Evolutionary conservation across 2,888 invertebrate genomes (phyloP).

Genomic region (Elgonia sp.): DNA sequence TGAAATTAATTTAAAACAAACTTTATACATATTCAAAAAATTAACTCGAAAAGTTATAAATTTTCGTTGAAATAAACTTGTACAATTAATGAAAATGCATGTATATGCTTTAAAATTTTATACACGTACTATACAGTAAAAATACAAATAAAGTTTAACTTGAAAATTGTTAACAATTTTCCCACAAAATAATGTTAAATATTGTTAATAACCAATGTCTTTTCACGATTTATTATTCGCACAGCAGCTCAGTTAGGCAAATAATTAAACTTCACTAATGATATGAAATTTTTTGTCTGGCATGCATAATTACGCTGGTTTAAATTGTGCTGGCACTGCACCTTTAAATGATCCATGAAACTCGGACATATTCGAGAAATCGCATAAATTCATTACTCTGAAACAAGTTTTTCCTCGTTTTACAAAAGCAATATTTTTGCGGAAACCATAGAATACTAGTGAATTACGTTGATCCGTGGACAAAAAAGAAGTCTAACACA

Average conservation of each 20-base stretch:
- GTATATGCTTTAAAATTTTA: not conserved
- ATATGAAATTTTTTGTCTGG: slow-evolving; percentile 56
- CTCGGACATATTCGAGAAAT: slow-evolving; percentile 51
- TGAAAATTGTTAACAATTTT: too few species aligned
- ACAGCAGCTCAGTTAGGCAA: not conserved
- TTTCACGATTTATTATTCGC: slow-evolving; percentile 32
- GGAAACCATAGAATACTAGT: slow-evolving; percentile 51
- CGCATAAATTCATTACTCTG: slow-evolving; percentile 59
- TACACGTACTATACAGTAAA: not conserved
- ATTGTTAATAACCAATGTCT: slow-evolving; percentile 29
- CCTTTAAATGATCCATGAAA: slow-evolving; percentile 60
- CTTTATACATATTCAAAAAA: too few species aligned
- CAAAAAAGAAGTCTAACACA: slow-evolving; percentile 25
- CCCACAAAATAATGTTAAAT: slow-evolving; percentile 35
- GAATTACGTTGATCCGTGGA: slow-evolving; percentile 46
- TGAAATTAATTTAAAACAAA: too few species aligned
- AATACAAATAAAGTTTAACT: too few species aligned
- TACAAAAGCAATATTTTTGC: slow-evolving; percentile 53
- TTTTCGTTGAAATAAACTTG: too few species aligned
- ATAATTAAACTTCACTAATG: slow-evolving; percentile 61
- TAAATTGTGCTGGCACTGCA: slow-evolving; percentile 34
- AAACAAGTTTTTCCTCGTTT: slow-evolving; percentile 56
- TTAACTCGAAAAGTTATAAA: too few species aligned
- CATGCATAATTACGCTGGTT: slow-evolving; percentile 53
- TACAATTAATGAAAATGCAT: too few species aligned